Percentiles rank a stretch among this genome's conserved stretches.
These are phyloP conservation scores for Clangula hyemalis DNA, from an alignment of 2,797 vertebrate species.

Conservation along the genomic window DNA sequence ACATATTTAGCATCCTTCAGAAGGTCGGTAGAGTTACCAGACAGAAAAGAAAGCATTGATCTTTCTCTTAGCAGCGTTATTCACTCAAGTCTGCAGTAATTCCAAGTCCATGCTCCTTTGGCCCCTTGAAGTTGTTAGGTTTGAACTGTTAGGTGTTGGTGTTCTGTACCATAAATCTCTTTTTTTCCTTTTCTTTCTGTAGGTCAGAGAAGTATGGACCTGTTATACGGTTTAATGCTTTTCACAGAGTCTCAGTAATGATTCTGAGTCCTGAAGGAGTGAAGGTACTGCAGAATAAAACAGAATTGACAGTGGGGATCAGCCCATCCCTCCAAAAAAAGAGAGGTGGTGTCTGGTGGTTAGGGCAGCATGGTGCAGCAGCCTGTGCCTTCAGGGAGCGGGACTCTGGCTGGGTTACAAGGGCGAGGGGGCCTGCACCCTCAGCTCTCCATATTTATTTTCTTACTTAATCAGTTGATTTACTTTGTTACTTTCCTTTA, in stretches of 20 bases:
- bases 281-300: constrained; percentile 82
- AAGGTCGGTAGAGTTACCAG: neutral
- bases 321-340: fast-evolving
- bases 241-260: constrained; percentile 77
- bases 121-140: neutral
- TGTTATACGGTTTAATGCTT: constrained; percentile 78
- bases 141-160: neutral
- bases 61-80: neutral
- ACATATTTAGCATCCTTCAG: neutral
- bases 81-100: neutral
- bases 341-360: neutral
- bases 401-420: neutral
- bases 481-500: neutral
- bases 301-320: neutral
- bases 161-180: neutral
- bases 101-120: neutral
- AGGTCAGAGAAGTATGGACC: constrained; percentile 88
- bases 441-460: neutral
- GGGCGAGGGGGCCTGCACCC: neutral
- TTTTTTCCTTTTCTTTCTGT: neutral
- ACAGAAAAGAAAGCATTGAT: neutral
- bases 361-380: neutral
- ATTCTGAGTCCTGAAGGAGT: constrained; percentile 85
- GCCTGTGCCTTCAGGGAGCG: neutral
- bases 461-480: neutral